Evolutionary conservation across 1,140 invertebrate genomes (phyloP).

Genomic region (Subanguina moxae): DNA sequence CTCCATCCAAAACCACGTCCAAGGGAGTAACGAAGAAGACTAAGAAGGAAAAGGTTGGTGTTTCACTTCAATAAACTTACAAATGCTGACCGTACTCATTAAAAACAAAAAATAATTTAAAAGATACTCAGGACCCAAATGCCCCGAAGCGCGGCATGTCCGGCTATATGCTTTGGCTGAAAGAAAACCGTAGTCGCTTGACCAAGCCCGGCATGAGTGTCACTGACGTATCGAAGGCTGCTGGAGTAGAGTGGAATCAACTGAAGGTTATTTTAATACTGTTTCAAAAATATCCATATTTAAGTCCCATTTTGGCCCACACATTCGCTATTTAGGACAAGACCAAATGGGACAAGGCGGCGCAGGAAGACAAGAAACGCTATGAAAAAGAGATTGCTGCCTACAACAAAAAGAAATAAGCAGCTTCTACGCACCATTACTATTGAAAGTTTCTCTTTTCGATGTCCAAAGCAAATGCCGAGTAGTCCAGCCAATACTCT

Average conservation of each 20-base stretch:
- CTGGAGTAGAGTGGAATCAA: constrained; percentile 89
- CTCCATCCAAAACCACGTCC: constrained; percentile 6
- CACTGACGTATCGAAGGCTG: constrained; percentile 88
- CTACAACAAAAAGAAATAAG: constrained; percentile 34
- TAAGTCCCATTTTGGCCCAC: no score
- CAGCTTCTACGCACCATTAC: background rate
- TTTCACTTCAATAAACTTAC: background rate
- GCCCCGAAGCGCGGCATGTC: constrained; percentile 11
- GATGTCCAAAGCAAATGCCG: no score
- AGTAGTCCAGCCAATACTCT: background rate
- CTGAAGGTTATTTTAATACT: constrained; percentile 62
- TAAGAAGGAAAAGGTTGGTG: background rate
- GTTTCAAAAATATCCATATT: no score
- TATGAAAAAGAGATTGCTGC: constrained; percentile 46
- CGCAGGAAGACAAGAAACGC: constrained; percentile 52
- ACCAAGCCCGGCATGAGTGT: constrained; percentile 80
- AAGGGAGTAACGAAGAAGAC: background rate
- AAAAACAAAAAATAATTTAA: no score
- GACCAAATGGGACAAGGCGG: constrained; percentile 50
- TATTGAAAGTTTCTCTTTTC: background rate
- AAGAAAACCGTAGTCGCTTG: constrained; percentile 68
- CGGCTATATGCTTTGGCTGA: constrained; percentile 15
- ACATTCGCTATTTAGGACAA: constrained; percentile 62
- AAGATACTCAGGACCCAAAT: constrained; percentile 6
- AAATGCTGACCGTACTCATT: no score